These are phyloP conservation scores for Chymomyza costata DNA, from an alignment of 1,140 invertebrate genomes.

Conservation along the genomic window DNA sequence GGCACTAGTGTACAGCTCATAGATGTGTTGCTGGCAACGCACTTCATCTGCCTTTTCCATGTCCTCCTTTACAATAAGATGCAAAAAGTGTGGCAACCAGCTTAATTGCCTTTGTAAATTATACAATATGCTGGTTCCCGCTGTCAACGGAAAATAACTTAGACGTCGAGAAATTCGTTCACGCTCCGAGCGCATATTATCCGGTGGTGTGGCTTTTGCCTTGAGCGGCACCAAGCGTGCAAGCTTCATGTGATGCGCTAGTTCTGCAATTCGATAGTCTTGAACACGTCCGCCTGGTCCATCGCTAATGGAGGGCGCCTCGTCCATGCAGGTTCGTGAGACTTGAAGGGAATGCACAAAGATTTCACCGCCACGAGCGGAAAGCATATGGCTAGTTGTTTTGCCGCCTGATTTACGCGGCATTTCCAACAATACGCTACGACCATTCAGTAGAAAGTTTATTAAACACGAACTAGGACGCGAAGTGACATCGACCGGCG, in stretches of 20 bases:
- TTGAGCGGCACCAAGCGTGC: constrained; percentile 86
- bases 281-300: constrained; percentile 94
- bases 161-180: constrained; percentile 85
- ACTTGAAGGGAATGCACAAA: constrained; percentile 95
- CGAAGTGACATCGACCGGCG: constrained; percentile 96
- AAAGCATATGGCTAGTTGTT: constrained; percentile 93
- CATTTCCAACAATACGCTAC: constrained; percentile 96
- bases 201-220: constrained; percentile 66
- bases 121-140: constrained; percentile 86
- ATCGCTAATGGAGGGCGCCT: constrained; percentile 96
- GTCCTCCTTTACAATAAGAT: constrained; percentile 87
- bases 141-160: constrained; percentile 93
- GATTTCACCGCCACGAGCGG: constrained; percentile 96
- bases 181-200: constrained; percentile 79
- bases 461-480: constrained; percentile 96
- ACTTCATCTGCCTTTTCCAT: constrained; percentile 90
- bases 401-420: constrained; percentile 90
- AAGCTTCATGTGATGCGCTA: constrained; percentile 90
- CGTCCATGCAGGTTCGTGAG: constrained; percentile 91
- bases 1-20: constrained; percentile 88
- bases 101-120: constrained; percentile 81
- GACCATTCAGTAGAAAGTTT: constrained; percentile 95
- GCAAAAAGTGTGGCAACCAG: constrained; percentile 88
- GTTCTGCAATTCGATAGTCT: constrained; percentile 92
- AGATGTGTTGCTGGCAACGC: constrained; percentile 92